These are phyloP conservation scores for Philereme transversata DNA, from an alignment of 2,888 invertebrate genomes.

Conservation along the genomic window DNA sequence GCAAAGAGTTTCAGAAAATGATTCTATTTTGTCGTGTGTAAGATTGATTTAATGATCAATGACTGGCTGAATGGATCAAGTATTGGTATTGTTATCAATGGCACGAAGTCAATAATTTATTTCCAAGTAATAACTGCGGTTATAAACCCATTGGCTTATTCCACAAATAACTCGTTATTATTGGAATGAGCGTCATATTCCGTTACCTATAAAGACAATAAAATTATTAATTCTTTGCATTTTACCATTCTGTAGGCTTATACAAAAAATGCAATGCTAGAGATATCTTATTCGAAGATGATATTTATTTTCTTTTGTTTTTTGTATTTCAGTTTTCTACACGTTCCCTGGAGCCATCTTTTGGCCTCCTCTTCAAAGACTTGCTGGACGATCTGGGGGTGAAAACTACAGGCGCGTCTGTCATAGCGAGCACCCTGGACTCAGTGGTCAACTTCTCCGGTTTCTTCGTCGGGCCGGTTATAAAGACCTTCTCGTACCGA, in stretches of 20 bases:
- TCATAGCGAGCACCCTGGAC: conserved; percentile 90
- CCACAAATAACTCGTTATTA: conserved; percentile 11
- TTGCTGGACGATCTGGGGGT: conserved; percentile 87
- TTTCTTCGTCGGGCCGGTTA: conserved; percentile 89
- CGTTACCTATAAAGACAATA: no score
- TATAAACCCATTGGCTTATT: conserved; percentile 5
- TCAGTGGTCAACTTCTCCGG: conserved; percentile 92
- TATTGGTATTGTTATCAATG: conserved; percentile 3
- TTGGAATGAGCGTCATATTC: background rate
- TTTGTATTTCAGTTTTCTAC: conserved; percentile 87
- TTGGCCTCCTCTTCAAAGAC: conserved; percentile 91
- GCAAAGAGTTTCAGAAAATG: no score
- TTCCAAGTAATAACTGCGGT: conserved; percentile 7
- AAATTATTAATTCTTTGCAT: no score
- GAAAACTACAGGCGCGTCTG: conserved; percentile 89
- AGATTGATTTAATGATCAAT: no score
- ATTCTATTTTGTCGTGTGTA: no score
- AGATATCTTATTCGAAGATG: no score
- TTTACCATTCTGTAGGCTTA: no score
- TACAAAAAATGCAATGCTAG: no score
- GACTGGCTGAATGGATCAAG: background rate
- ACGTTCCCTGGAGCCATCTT: conserved; percentile 91
- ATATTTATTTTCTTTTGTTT: background rate
- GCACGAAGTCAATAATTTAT: conserved; percentile 9
- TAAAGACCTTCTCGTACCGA: conserved; percentile 89